Percentiles rank a stretch among this genome's conserved stretches.
Evolutionary conservation across 2,113 vertebrate genomes (phyloP).

Genomic region (Illadopsis cleaveri): DNA sequence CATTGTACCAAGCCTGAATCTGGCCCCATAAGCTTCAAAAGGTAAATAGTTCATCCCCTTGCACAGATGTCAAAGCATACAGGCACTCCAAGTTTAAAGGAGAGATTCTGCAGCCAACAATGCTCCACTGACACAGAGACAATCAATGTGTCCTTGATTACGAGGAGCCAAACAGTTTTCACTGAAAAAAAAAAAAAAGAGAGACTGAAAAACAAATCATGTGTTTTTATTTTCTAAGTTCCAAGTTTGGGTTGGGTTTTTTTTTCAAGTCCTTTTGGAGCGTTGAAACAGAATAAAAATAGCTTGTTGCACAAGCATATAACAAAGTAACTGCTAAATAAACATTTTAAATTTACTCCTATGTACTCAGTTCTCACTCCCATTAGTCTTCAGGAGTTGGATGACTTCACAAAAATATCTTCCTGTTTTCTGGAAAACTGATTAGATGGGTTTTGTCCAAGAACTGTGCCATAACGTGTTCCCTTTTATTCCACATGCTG

Average conservation of each 20-base stretch:
- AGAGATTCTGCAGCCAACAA: not conserved
- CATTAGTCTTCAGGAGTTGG: conserved; percentile 3
- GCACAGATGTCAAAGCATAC: not conserved
- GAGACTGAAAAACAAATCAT: conserved; percentile 56
- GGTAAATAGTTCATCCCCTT: not conserved
- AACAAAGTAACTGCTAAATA: conserved; percentile 56
- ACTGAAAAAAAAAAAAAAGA: not conserved
- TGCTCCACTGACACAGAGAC: not conserved
- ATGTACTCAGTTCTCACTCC: not conserved
- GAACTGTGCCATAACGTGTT: not conserved
- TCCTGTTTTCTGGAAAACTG: conserved; percentile 25
- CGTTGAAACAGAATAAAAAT: conserved; percentile 53
- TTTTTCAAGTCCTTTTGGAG: conserved; percentile 26
- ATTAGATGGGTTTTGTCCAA: not conserved
- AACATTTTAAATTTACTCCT: conserved; percentile 25
- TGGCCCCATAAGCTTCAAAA: not conserved
- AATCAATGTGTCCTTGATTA: conserved; percentile 57
- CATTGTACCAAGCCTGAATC: not conserved
- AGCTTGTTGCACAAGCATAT: conserved; percentile 59
- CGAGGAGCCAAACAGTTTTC: conserved; percentile 45
- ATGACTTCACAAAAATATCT: not conserved
- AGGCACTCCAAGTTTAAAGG: conserved; percentile 1
- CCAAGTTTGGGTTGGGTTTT: conserved; percentile 33
- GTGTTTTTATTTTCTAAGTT: conserved; percentile 57
- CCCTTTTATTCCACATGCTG: conserved; percentile 31